phyloP scores from a whole-genome alignment of 2,888 invertebrate species.

The Orthonychiurus folsomi region DNA sequence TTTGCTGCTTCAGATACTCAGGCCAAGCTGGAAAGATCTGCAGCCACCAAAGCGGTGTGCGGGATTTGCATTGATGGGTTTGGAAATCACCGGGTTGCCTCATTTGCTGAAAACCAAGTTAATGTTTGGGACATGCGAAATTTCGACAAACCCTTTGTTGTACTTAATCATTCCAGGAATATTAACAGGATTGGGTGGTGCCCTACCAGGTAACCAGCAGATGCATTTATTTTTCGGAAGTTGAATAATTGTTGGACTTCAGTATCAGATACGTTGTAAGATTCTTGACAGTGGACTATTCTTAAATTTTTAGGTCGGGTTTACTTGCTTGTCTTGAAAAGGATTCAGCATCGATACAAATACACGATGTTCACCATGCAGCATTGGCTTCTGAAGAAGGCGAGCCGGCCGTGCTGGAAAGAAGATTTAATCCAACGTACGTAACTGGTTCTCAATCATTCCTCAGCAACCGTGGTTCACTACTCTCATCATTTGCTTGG shows the following conservation, averaged over 20 bases:
- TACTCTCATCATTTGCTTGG: slow-evolving; percentile 68
- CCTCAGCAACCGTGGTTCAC: slow-evolving; percentile 25
- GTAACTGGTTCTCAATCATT: slow-evolving; percentile 45
- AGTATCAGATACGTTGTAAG: no score
- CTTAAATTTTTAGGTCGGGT: slow-evolving; percentile 23
- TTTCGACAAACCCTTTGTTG: slow-evolving; percentile 72
- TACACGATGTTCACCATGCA: slow-evolving; percentile 76
- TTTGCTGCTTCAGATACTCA: slow-evolving; percentile 25
- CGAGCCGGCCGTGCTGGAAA: slow-evolving; percentile 66
- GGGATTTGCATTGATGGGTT: slow-evolving; percentile 62
- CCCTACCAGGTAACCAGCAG: slow-evolving; percentile 61
- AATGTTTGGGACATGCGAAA: slow-evolving; percentile 81
- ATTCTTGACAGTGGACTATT: not conserved
- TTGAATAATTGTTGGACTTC: not conserved
- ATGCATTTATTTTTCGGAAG: not conserved
- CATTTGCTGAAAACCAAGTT: slow-evolving; percentile 70
- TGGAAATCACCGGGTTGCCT: slow-evolving; percentile 69
- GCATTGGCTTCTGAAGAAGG: slow-evolving; percentile 57
- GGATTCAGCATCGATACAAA: slow-evolving; percentile 64
- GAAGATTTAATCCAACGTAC: slow-evolving; percentile 46
- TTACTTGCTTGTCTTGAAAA: slow-evolving; percentile 70
- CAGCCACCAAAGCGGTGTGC: slow-evolving; percentile 68
- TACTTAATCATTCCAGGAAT: slow-evolving; percentile 59
- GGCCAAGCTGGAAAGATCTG: slow-evolving; percentile 35
- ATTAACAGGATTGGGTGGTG: slow-evolving; percentile 76